Base-by-base conservation (phyloP, 2,888 invertebrate species). In the Seira sanloemensis region DNA sequence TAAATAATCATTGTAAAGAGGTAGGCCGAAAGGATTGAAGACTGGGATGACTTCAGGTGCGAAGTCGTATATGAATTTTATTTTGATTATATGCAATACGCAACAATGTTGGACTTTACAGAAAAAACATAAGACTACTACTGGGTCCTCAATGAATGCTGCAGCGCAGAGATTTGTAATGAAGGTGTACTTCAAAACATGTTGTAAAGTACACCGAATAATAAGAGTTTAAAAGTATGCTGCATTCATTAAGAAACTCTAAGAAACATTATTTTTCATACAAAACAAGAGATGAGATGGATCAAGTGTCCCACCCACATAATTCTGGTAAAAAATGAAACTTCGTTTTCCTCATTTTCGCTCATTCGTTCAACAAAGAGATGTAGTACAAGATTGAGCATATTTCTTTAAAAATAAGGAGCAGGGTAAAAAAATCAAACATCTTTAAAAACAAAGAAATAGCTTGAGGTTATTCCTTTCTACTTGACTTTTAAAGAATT, bases 21-120 rank as follows among this genome's bases (percentile, higher is more conserved):
- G 26, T 46, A 81, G 62, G 71, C 24, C 23, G 71, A 69, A 65
- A 81, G 76, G 74, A 80, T 66, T 73, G 79, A 71, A 71, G 77
- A 77, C 67, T 73, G 71, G 82, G 72, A 82, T 77, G 21, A 21
- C 46, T 78, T 83, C 82, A 83, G 77, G 73, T 74, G 69, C 26
- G 54, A 74, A 68, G 73, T 76, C 80, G 12, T 21, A 76, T 50
- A 46, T 54, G 58, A 26, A 62, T 62, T 62, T 62, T n/a, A 9
- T 62, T n/a, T n/a, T 62, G 62, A 62, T 62, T 23, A 62, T 19
- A 23, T 62, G 62, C 62, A 62, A 58, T 58, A 37, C 37, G 7
- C 58, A 37, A 37, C 37, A 37, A 37, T 37, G 37, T 37, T 7
- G 5, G 37, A n/a, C n/a, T n/a, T n/a, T 37, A 37, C 12, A 58